Base-by-base conservation (phyloP, 2,888 invertebrate genomes). In the Lasioglossum villosulum region DNA sequence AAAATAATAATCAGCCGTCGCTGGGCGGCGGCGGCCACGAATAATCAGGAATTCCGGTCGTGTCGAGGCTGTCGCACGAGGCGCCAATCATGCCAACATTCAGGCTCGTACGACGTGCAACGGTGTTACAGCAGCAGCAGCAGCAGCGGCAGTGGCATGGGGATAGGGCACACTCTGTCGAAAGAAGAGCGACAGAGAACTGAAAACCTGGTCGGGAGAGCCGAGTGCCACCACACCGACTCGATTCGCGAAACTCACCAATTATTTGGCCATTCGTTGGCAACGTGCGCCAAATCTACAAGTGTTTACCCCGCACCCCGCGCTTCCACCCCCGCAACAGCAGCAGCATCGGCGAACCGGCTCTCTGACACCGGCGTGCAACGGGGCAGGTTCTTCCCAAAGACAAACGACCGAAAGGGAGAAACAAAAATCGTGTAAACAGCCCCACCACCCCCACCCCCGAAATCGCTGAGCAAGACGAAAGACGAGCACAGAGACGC, bases 211-310 rank as follows among this genome's bases (percentile, higher is more conserved):
- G 88, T 27, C 48, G 63, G 73, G 63, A 63, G 30, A 56, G 72
- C 78, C 37, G 68, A 68, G 68, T 77, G 80, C 80, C 78, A 86
- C 89, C 88, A 90, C 81, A 86, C 89, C 88, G 91, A 90, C 90
- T 90, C 89, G 91, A 92, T 92, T 92, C 91, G 90, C 92, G 93
- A 94, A 93, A 93, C 93, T 94, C 93, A 91, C 93, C 94, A 95
- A 94, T 95, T 94, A 94, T 94, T 94, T 89, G 93, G 89, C 93
- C 93, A 94, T 95, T 94, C 93, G 93, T 89, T 91, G 92, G 93
- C 95, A 94, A 95, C 95, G 95, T 95, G 94, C 93, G 89, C 93
- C 92, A 94, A 94, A 95, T 95, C 94, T 94, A 94, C 94, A 94
- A 95, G 94, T 94, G 94, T 94, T 94, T 94, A 92, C 92, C 90